Conservation (phyloP, 2,888 invertebrate species). For the Euclidia mi region DNA sequence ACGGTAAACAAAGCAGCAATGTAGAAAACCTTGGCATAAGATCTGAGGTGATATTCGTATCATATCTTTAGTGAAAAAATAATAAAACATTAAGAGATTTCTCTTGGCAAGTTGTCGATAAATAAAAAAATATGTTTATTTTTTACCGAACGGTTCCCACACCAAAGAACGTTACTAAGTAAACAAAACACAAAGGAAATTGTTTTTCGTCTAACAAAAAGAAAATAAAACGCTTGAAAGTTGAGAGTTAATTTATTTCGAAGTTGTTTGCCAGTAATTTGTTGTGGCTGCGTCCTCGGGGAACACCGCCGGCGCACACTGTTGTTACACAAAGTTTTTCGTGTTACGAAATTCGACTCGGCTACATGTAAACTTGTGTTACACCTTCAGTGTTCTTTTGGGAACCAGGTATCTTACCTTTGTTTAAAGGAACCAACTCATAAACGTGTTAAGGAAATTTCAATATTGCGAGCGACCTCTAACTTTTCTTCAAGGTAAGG, state of each 20-base stretch:
- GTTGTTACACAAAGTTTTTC: conserved; percentile 80
- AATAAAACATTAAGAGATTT: conserved; percentile 1
- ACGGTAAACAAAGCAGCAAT: no score
- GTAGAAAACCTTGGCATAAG: no score
- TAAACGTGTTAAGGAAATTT: conserved; percentile 46
- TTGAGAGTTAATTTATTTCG: conserved; percentile 88
- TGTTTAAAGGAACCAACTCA: conserved; percentile 29
- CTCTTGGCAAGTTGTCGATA: conserved; percentile 43
- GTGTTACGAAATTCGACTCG: conserved; percentile 77
- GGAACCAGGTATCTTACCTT: conserved; percentile 50
- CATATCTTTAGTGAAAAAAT: no score
- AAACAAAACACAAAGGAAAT: conserved; percentile 84
- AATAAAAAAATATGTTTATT: conserved; percentile 57
- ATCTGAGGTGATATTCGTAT: no score
- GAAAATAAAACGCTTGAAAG: conserved; percentile 87
- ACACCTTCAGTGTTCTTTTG: conserved; percentile 59
- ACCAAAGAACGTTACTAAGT: conserved; percentile 67
- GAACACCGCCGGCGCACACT: conserved; percentile 76
- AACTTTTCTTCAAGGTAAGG: conserved; percentile 13
- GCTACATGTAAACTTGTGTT: conserved; percentile 72
- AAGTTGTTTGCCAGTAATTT: conserved; percentile 89
- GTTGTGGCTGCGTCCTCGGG: conserved; percentile 84
- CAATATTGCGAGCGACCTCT: conserved; percentile 17
- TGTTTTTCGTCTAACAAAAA: conserved; percentile 82
- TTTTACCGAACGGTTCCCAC: conserved; percentile 61